These are phyloP conservation scores for Gadopsis bispinosus DNA, from an alignment of 2,797 vertebrate species.

Conservation along the genomic window DNA sequence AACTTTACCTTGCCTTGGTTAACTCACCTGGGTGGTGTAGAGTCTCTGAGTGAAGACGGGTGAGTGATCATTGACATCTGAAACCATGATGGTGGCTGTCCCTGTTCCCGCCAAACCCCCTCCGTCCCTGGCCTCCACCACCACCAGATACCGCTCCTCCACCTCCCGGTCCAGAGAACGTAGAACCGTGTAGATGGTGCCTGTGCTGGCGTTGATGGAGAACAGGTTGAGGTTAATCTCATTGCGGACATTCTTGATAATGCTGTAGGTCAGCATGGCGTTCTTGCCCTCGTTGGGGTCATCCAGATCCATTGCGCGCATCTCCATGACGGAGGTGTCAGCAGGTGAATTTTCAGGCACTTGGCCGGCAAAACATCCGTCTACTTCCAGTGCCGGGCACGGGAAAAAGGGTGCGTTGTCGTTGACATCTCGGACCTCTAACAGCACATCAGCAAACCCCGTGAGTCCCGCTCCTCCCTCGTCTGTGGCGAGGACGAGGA, in stretches of 20 bases:
- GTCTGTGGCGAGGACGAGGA: conserved; percentile 91
- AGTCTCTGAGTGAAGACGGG: conserved; percentile 89
- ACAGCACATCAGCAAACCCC: conserved; percentile 90
- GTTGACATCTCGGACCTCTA: conserved; percentile 89
- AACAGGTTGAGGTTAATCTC: conserved; percentile 92
- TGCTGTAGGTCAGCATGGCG: conserved; percentile 89
- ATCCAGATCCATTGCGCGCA: conserved; percentile 90
- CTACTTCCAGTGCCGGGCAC: conserved; percentile 76
- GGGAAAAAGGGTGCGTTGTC: conserved; percentile 90
- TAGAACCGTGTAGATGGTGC: conserved; percentile 89
- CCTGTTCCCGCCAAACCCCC: conserved; percentile 90
- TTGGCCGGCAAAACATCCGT: conserved; percentile 87
- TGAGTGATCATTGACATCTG: conserved; percentile 91
- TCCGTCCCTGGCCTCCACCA: conserved; percentile 91
- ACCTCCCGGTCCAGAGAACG: conserved; percentile 89
- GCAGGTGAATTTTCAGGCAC: conserved; percentile 90
- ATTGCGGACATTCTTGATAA: conserved; percentile 89
- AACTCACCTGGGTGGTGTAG: conserved; percentile 82
- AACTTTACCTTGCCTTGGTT: background rate
- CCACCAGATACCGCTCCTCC: conserved; percentile 86
- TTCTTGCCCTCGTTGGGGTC: conserved; percentile 88
- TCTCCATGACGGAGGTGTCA: conserved; percentile 90
- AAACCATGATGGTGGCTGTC: conserved; percentile 90
- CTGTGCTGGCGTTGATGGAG: conserved; percentile 87
- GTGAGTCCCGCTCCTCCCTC: conserved; percentile 90